Percentiles rank a stretch among this genome's conserved stretches.
Evolutionary conservation across 2,113 vertebrate species (phyloP).

Genomic region (Dromiciops gliroides): DNA sequence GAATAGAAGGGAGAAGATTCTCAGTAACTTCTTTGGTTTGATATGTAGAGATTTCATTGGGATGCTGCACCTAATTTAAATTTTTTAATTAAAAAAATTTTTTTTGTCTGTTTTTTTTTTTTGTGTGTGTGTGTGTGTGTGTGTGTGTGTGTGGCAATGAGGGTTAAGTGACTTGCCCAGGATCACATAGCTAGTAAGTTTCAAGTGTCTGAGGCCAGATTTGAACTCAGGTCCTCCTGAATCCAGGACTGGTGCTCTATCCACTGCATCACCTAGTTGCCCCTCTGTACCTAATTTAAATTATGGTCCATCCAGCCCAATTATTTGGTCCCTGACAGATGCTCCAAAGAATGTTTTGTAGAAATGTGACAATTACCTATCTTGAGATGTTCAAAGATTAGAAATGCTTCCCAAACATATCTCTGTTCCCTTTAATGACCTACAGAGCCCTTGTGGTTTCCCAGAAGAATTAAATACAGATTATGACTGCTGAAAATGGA

Average conservation of each 20-base stretch:
- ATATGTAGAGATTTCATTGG: neutral
- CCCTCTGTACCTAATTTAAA: neutral
- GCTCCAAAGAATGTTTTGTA: neutral
- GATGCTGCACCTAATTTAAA: neutral
- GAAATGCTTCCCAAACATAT: conserved; percentile 12
- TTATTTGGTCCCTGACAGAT: neutral
- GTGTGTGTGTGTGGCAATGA: too few relatives aligned
- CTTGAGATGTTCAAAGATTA: conserved; percentile 41
- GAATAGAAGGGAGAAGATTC: neutral
- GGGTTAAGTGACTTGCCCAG: too few relatives aligned
- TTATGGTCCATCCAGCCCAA: neutral
- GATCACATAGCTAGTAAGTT: too few relatives aligned
- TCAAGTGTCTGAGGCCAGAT: too few relatives aligned
- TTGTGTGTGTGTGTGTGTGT: too few relatives aligned
- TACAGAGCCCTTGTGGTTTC: neutral
- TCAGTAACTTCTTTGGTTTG: neutral
- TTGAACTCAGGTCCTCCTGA: too few relatives aligned
- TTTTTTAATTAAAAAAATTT: too few relatives aligned
- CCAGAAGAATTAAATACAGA: conserved; percentile 24
- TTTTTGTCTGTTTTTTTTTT: too few relatives aligned
- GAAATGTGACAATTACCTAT: neutral
- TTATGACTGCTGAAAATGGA: neutral
- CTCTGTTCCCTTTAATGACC: neutral
- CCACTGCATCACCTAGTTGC: too few relatives aligned
- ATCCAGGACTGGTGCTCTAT: too few relatives aligned